Percentiles rank a stretch among this genome's conserved stretches.
phyloP scores from a whole-genome alignment of 2,113 vertebrate species.

The Alethe castanea region DNA sequence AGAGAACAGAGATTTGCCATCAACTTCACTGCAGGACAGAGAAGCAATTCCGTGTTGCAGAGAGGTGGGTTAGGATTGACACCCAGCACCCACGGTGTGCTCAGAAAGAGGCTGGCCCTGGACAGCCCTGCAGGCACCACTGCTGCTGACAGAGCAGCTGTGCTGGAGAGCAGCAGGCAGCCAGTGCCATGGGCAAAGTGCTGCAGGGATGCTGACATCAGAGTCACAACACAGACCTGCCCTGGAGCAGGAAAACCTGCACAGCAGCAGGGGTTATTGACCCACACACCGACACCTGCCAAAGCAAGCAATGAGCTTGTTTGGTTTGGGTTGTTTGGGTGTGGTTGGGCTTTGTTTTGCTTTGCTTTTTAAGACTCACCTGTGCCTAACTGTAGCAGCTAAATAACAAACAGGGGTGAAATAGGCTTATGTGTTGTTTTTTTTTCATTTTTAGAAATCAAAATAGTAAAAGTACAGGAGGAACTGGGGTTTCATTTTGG shows the following conservation, averaged over 20 bases:
- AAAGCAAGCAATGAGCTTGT: not conserved
- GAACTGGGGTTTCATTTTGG: not conserved
- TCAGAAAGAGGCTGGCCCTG: rapidly evolving
- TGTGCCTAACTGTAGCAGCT: not conserved
- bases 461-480: not conserved
- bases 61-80: not conserved
- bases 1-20: not conserved
- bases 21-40: not conserved
- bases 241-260: not conserved
- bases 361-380: not conserved
- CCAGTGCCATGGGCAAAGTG: rapidly evolving
- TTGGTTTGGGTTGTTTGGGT: not conserved
- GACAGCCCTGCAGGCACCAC: not conserved
- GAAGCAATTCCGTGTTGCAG: not conserved
- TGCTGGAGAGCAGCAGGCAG: not conserved
- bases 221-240: not conserved
- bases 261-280: not conserved
- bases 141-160: not conserved
- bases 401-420: not conserved
- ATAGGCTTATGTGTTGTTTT: rapidly evolving
- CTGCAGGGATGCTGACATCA: not conserved
- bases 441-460: not conserved
- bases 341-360: not conserved
- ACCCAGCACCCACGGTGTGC: not conserved
- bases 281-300: not conserved